Base-by-base conservation (phyloP, 2,797 vertebrate species). In the Remorina albescens region DNA sequence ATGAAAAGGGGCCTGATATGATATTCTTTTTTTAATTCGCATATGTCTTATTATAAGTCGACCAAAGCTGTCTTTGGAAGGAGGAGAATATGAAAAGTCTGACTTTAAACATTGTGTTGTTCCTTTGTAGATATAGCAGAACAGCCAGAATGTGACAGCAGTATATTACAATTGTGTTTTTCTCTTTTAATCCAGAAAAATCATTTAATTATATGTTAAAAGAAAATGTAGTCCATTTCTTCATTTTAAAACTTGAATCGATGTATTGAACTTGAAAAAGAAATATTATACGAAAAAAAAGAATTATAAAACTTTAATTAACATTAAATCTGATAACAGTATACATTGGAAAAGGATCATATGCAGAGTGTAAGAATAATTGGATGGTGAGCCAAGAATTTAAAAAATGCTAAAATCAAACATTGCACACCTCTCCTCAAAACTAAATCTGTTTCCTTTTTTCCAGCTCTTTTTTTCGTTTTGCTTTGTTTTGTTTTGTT, bases 41-140 rank as follows among this genome's bases (percentile, higher is more conserved):
- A 3, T 18, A 15, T 57, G 67, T 66, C 53, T 75, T 12, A 7
- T 69, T 49, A 26, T 34, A 72, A 79, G 54, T 72, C 18, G 8
- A 71, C 36, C 2, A 30, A 61, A 78, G 74, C 10, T 54, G 55
- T 74, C 18, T 30, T 58, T 23, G 19, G 42, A 46, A 46, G 32
- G 8, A 65, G 60, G 57, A 42, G 51, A 56, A n/a, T n/a, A n/a
- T n/a, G n/a, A n/a, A 60, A 21, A 18, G 61, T 42, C 49, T 69
- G 56, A 3, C 61, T 74, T 80, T 61, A 67, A 83, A 74, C 81
- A 58, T 47, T 26, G 51, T 26, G 49, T 84, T 82, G 81, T 56
- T 54, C 32, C 81, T 88, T 89, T 90, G 85, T 82, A 91, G 87
- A 88, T 87, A 89, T 37, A 80, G 75, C 32, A 34, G 8, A 56